phyloP scores from a whole-genome alignment of 2,888 invertebrate species.

The Leptothorax acervorum region DNA sequence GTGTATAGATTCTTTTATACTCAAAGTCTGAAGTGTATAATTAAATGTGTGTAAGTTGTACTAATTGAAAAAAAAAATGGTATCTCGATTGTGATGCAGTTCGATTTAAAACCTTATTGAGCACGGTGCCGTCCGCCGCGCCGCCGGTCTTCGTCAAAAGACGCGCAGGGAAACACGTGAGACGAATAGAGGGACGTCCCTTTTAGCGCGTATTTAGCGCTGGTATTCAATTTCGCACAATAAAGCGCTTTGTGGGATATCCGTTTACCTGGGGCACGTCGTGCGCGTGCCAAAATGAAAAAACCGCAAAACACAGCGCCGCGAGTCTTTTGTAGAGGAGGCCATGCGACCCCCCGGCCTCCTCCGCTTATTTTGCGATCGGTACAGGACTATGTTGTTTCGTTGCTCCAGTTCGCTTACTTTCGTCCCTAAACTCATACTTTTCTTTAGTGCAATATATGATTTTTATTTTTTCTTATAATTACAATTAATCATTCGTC shows the following conservation, averaged over 20 bases:
- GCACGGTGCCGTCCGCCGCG: neutral
- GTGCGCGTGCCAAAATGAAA: slow-evolving; percentile 84
- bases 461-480: neutral
- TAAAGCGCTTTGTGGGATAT: slow-evolving; percentile 85
- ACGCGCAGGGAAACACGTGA: slow-evolving; percentile 47
- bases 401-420: neutral
- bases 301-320: slow-evolving; percentile 81
- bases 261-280: slow-evolving; percentile 81
- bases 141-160: slow-evolving; percentile 63
- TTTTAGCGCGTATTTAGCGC: slow-evolving; percentile 81
- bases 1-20: neutral
- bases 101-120: slow-evolving; percentile 12
- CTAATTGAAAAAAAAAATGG: slow-evolving; percentile 19
- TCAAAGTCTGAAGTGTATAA: neutral
- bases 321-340: slow-evolving; percentile 67
- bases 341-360: slow-evolving; percentile 38
- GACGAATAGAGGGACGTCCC: slow-evolving; percentile 63
- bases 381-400: neutral
- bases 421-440: neutral
- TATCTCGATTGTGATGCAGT: slow-evolving; percentile 4
- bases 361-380: slow-evolving; percentile 13
- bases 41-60: neutral
- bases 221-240: slow-evolving; percentile 84
- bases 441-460: neutral
- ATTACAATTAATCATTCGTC: slow-evolving; percentile 18